phyloP scores from a whole-genome alignment of 2,113 vertebrate species.

The Delphinapterus leucas region DNA sequence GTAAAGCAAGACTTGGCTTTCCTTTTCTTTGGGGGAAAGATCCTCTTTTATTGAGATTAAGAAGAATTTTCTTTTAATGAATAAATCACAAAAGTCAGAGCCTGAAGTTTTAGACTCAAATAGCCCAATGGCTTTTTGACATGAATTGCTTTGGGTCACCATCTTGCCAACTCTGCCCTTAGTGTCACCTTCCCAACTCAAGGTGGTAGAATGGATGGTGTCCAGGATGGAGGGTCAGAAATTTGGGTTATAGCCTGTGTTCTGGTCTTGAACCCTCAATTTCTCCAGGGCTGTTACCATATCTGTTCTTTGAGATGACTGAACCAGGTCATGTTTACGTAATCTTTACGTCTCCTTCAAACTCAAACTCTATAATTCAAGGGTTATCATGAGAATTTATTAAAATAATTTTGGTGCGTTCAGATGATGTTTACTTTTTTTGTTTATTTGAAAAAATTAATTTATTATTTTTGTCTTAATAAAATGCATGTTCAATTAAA shows the following conservation, averaged over 20 bases:
- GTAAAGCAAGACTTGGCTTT: slow-evolving; percentile 28
- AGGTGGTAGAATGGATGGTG: not conserved
- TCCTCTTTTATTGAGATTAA: not conserved
- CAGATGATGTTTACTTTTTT: not conserved
- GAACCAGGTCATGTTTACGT: not conserved
- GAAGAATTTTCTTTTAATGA: slow-evolving; percentile 20
- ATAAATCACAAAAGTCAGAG: not conserved
- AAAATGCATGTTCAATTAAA: not conserved
- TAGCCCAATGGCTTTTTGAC: not conserved
- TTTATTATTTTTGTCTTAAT: not conserved
- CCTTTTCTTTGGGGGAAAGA: slow-evolving; percentile 29
- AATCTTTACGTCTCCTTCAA: not conserved
- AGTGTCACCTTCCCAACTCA: not conserved
- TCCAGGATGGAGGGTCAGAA: not conserved
- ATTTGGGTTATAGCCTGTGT: not conserved
- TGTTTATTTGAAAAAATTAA: not conserved
- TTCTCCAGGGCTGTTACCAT: not conserved
- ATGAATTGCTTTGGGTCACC: not conserved
- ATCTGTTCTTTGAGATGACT: not conserved
- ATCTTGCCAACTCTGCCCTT: not conserved
- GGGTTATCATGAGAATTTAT: not conserved
- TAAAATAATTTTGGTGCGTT: not conserved
- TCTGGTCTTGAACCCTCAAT: not conserved
- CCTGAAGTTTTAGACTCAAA: not conserved
- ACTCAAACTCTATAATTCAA: not conserved